Evolutionary conservation across 2,113 vertebrate genomes (phyloP).

Genomic region (Chaetops frenatus): DNA sequence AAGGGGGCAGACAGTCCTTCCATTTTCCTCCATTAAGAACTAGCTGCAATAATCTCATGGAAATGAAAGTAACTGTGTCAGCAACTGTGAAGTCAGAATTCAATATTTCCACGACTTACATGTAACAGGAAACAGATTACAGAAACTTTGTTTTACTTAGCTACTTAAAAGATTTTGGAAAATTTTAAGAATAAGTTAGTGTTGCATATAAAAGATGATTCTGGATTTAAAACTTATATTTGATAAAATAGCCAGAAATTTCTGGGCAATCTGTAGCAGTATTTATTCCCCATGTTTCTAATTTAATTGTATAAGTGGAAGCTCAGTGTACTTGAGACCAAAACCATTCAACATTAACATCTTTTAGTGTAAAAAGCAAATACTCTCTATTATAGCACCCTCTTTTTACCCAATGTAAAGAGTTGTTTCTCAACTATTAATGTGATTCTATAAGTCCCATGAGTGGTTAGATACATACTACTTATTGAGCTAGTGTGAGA

Average conservation of each 20-base stretch:
- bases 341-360: not conserved
- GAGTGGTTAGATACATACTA: not conserved
- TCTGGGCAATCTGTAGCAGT: not conserved
- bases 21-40: not conserved
- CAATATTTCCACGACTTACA: conserved; percentile 35
- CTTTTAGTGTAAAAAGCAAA: not conserved
- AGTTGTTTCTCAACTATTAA: not conserved
- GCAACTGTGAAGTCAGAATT: conserved; percentile 37
- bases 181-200: not conserved
- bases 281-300: not conserved
- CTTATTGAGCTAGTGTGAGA: not conserved
- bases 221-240: not conserved
- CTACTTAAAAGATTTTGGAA: not conserved
- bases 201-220: not conserved
- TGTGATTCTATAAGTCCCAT: not conserved
- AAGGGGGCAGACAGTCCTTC: not conserved
- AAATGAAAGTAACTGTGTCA: conserved; percentile 54
- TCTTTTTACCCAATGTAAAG: not conserved
- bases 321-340: not conserved
- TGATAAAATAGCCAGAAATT: not conserved
- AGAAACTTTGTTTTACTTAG: conserved; percentile 47
- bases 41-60: not conserved
- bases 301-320: not conserved
- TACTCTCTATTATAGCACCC: not conserved
- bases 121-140: conserved; percentile 64